A percentile compares a stretch with the other conserved stretches of the same genome.
These are phyloP conservation scores for Drosophila anomalata DNA, from an alignment of 2,888 invertebrate genomes.

Conservation along the genomic window DNA sequence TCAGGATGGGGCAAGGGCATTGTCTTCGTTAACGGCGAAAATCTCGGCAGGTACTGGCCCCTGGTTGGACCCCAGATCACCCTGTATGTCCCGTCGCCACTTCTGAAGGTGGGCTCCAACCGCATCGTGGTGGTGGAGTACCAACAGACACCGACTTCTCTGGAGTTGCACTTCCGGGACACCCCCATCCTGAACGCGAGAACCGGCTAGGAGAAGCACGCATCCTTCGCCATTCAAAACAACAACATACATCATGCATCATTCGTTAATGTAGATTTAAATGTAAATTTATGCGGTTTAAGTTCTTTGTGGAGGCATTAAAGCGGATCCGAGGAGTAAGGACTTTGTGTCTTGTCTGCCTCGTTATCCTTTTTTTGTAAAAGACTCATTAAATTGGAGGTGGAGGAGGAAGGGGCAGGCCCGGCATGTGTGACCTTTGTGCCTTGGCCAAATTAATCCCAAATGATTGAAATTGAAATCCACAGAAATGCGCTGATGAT, in stretches of 20 bases:
- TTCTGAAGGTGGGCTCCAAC: slow-evolving; percentile 86
- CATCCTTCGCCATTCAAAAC: slow-evolving; percentile 9
- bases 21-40: slow-evolving; percentile 92
- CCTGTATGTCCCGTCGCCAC: slow-evolving; percentile 91
- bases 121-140: slow-evolving; percentile 86
- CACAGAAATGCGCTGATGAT: slow-evolving; percentile 51
- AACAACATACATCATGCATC: slow-evolving; percentile 31
- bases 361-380: slow-evolving; percentile 53
- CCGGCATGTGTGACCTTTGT: slow-evolving; percentile 66
- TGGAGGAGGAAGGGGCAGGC: slow-evolving; percentile 5
- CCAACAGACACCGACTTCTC: slow-evolving; percentile 83
- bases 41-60: slow-evolving; percentile 94
- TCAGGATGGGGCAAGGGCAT: slow-evolving; percentile 94
- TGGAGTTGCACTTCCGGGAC: slow-evolving; percentile 82
- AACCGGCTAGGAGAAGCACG: slow-evolving; percentile 29
- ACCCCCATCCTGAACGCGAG: slow-evolving; percentile 81
- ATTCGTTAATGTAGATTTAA: slow-evolving; percentile 43
- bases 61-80: slow-evolving; percentile 92
- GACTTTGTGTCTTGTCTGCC: slow-evolving; percentile 36
- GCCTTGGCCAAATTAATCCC: slow-evolving; percentile 71
- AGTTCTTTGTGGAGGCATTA: slow-evolving; percentile 54
- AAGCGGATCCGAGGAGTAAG: slow-evolving; percentile 48
- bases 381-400: slow-evolving; percentile 61
- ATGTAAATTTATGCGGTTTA: slow-evolving; percentile 59
- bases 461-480: slow-evolving; percentile 71